Base-by-base conservation (phyloP, 2,797 vertebrate genomes). In the Darevskia mixta region DNA sequence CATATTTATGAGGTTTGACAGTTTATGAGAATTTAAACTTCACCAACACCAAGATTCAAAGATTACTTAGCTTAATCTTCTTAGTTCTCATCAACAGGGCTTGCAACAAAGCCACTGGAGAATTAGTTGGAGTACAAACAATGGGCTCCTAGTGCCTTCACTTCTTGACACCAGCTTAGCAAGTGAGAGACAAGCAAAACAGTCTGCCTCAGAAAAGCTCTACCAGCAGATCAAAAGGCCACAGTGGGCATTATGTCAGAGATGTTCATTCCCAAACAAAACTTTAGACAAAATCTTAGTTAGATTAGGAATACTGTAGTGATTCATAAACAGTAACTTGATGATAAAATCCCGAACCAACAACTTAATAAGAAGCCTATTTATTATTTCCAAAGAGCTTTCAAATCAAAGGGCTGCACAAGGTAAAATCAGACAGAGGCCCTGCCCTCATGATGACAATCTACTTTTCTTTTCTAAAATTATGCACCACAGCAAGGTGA, bases 51-150 rank as follows among this genome's bases (percentile, higher is more conserved):
- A 91, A 92, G 91, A 94, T 94, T 89, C 73, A 20, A 81, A 91
- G 93, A 93, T 95, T 92, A 93, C 49, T 41, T 61, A 86, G 38
- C 88, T 94, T 91, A 94, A 95, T 93, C 93, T 88, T 92, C 90
- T 94, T 89, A 92, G 81, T 86, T 93, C 91, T 90, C 88, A 92
- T 17, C 92, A 88, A 89, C 78, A 89, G 86, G 69, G 72, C 88
- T 92, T 83, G 93, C 89, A 82, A 91, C 13, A 1, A 84, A 87
- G 73, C 58, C 88, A 83, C 2, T 88, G 73, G 11, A 82, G 90
- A 92, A 93, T 94, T 92, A 94, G 87, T 79, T 79, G 79, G 88
- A 94, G 89, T 77, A 83, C 90, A 90, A 49, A 91, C 83, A 89
- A 92, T 69, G 88, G 89, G 82, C 87, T 88, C 82, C 92, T 5